These are phyloP conservation scores for Nemopilema nomurai DNA, from an alignment of 30 jellyfish, hydroid and myxozoan species.

Conservation along the genomic window DNA sequence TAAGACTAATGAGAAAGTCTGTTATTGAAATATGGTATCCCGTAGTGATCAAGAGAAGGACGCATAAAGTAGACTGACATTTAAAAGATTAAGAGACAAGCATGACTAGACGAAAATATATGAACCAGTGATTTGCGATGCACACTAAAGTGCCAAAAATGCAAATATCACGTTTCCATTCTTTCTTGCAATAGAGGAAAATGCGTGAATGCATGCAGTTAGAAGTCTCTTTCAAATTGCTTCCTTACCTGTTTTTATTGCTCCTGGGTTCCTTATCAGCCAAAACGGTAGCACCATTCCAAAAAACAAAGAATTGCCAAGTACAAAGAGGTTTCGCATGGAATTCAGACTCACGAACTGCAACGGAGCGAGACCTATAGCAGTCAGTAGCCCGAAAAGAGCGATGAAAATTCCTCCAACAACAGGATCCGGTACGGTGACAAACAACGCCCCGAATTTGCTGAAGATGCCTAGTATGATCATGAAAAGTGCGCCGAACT, in stretches of 20 bases:
- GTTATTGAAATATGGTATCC: too few relatives aligned
- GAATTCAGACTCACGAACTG: conserved; percentile 83
- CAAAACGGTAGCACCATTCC: conserved; percentile 93
- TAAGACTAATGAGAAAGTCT: too few relatives aligned
- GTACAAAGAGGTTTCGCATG: conserved; percentile 77
- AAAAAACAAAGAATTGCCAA: conserved; percentile 76
- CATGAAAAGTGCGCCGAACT: conserved; percentile 87
- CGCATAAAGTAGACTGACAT: too few relatives aligned
- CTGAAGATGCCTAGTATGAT: conserved; percentile 74
- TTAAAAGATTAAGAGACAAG: too few relatives aligned
- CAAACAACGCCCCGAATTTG: conserved; percentile 93
- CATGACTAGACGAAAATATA: too few relatives aligned
- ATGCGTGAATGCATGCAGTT: background rate
- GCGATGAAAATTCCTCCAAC: conserved; percentile 86
- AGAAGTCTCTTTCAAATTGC: background rate
- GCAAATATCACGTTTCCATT: too few relatives aligned
- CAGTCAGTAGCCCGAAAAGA: conserved; percentile 90
- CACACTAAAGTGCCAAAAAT: too few relatives aligned
- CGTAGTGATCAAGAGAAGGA: too few relatives aligned
- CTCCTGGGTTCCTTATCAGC: conserved; percentile 50
- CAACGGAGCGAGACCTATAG: conserved; percentile 86
- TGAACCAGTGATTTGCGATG: too few relatives aligned
- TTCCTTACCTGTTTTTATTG: conserved; percentile 58
- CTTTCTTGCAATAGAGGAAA: background rate
- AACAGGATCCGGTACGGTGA: conserved; percentile 92